These are phyloP conservation scores for Desoria tigrina DNA, from an alignment of 2,888 invertebrate genomes.

Conservation along the genomic window DNA sequence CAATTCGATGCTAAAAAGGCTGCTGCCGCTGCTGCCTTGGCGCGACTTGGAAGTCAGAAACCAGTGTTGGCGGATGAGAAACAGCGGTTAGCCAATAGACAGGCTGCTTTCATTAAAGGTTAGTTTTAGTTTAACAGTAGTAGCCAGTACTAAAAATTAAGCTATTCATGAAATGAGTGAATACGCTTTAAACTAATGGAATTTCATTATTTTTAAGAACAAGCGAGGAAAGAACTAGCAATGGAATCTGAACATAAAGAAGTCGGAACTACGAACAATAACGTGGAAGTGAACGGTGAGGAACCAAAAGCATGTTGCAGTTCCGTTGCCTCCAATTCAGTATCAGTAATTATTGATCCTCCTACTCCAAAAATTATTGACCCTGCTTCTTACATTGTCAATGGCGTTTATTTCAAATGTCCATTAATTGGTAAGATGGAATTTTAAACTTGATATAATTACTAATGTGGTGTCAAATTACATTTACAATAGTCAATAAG, in stretches of 20 bases:
- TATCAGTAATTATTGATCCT: no score
- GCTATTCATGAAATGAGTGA: no score
- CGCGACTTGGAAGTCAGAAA: constrained; percentile 64
- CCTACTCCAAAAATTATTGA: constrained; percentile 56
- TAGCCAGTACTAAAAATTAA: no score
- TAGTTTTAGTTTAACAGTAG: background rate
- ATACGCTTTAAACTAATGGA: no score
- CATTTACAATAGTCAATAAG: background rate
- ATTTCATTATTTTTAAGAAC: constrained; percentile 64
- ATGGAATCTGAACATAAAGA: constrained; percentile 69
- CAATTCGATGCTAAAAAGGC: no score
- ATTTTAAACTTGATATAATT: no score
- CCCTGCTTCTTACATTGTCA: constrained; percentile 65
- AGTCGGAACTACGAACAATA: background rate
- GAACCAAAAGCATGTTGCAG: constrained; percentile 13
- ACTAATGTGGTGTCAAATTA: no score
- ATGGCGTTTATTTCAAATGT: constrained; percentile 70
- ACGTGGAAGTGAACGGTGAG: constrained; percentile 20
- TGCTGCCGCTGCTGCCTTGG: constrained; percentile 84
- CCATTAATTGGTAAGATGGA: constrained; percentile 58
- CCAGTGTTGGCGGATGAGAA: constrained; percentile 35
- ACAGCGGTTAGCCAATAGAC: constrained; percentile 42
- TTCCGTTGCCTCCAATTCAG: no score
- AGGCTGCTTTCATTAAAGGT: constrained; percentile 51
- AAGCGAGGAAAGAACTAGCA: constrained; percentile 76